Conservation (phyloP, 92 coral and sea anemone genomes). For the Actinernus sp. region DNA sequence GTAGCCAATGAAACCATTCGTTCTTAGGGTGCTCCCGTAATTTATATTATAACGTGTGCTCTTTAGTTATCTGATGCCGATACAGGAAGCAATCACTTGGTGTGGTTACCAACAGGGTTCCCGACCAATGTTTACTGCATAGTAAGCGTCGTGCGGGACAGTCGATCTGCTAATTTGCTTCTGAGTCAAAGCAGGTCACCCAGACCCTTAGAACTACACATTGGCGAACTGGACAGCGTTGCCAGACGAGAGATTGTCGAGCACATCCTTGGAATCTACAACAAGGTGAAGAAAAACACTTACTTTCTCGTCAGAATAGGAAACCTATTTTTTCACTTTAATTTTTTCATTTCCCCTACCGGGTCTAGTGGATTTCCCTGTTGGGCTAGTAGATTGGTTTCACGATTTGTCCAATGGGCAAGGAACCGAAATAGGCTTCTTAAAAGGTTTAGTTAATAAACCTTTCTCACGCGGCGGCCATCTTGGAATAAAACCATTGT, state of each 20-base stretch:
- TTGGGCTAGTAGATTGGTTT: too few relatives aligned
- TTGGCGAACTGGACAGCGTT: slow-evolving; percentile 51
- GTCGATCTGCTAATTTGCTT: slow-evolving; percentile 57
- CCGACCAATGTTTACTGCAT: slow-evolving; percentile 71
- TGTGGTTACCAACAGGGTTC: slow-evolving; percentile 59
- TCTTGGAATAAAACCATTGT: too few relatives aligned
- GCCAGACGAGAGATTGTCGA: slow-evolving; percentile 68
- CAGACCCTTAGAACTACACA: slow-evolving; percentile 38
- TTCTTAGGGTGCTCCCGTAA: too few relatives aligned
- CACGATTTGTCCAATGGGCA: too few relatives aligned
- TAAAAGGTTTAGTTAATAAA: too few relatives aligned
- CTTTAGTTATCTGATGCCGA: slow-evolving; percentile 69
- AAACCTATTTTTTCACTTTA: too few relatives aligned
- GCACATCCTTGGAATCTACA: slow-evolving; percentile 68
- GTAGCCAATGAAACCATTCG: too few relatives aligned
- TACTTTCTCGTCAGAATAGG: not conserved
- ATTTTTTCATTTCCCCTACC: too few relatives aligned
- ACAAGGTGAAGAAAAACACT: slow-evolving; percentile 63
- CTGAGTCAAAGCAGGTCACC: slow-evolving; percentile 14
- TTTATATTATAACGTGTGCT: too few relatives aligned
- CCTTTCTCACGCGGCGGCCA: too few relatives aligned
- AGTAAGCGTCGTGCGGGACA: slow-evolving; percentile 63
- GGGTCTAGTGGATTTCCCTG: too few relatives aligned
- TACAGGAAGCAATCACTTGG: slow-evolving; percentile 32
- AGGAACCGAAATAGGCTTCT: too few relatives aligned